Base-by-base conservation (phyloP, 2,797 vertebrate genomes). In the Crenichthys baileyi region DNA sequence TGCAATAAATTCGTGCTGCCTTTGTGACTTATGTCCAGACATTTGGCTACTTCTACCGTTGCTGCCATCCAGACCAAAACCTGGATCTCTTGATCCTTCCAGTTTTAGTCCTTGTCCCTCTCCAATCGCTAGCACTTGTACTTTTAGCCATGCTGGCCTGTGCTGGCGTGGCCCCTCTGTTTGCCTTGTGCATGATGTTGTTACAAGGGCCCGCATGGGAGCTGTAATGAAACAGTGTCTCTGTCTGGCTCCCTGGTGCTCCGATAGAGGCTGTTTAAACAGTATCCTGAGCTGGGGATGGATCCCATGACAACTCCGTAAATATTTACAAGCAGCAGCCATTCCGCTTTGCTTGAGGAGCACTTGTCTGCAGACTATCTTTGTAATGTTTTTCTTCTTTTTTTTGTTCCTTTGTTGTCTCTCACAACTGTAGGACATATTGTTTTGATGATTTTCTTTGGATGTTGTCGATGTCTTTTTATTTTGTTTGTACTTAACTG, bases 221-320 rank as follows among this genome's bases (percentile, higher is more conserved):
- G 91, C 89, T 61, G 84, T 93, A 93, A 93, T 90, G 90, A 94
- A 93, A 94, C 94, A 93, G 92, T 94, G 93, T 92, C 92, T 94
- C 87, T 87, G 84, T 94, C 91, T 91, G 88, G 85, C 90, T 89
- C 88, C 67, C 88, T 44, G 82, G 56, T 90, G 90, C 90, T 92
- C 90, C 85, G 93, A 95, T 95, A 94, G 94, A 95, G 94, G 95
- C 94, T 95, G 96, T 96, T 96, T 95, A 94, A 96, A 94, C 95
- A 92, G 94, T 88, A 94, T 96, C 92, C 93, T 94, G 93, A 92
- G 92, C 92, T 82, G 88, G 85, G 90, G 92, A 93, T 90, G 90
- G 95, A 94, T 95, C 93, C 96, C 95, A 96, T 96, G 95, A 95
- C 95, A 95, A 96, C 95, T 87, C 85, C 81, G 91, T 92, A 95